Base-by-base conservation (phyloP, 2,797 vertebrate species). In the Phalanger gymnotis region DNA sequence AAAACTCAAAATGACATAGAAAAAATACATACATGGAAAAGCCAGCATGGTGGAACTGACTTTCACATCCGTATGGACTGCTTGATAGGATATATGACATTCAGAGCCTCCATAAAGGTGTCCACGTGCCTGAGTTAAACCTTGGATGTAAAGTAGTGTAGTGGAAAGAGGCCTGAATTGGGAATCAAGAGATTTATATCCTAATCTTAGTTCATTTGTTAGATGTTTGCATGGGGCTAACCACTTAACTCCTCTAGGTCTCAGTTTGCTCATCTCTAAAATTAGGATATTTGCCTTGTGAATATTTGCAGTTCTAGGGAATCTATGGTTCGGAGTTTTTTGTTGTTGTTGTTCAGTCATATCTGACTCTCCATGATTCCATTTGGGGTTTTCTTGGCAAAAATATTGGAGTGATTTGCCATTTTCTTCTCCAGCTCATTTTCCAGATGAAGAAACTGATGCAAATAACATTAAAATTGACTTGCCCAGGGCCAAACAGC, bases 61-160 rank as follows among this genome's bases (percentile, higher is more conserved):
- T 27, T 91, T 92, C 51, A 91, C 7, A 1, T 73, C 93, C 91
- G 34, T 90, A 87, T 89, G 30, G 47, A 54, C 94, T 66, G 31
- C 28, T 95, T 58, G 66, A 54, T 90, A 22, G 22, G 96, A 81
- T 53, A 90, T n/a, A 25, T 93, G 57, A 92, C 92, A 93, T 27
- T 51, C 53, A 27, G 12, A 56, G 51, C 90, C 11, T 25, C 52
- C 91, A 54, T 55, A 40, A 94, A 97, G 30, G 14, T 52, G 87
- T 16, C 91, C 10, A 81, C 93, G 47, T 28, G 47, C 57, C 27
- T 91, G 87, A 95, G 47, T 92, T 58, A 66, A 34, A 66, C 14
- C 31, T 16, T 93, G 90, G 4, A 66, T 51, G 53, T 30, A 34
- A 47, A 19, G 40, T 93, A 27, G 31, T 31, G 4, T 47, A 66